Evolutionary conservation across 2,888 invertebrate genomes (phyloP).

Genomic region (Imbricaverruca yamaguchii): DNA sequence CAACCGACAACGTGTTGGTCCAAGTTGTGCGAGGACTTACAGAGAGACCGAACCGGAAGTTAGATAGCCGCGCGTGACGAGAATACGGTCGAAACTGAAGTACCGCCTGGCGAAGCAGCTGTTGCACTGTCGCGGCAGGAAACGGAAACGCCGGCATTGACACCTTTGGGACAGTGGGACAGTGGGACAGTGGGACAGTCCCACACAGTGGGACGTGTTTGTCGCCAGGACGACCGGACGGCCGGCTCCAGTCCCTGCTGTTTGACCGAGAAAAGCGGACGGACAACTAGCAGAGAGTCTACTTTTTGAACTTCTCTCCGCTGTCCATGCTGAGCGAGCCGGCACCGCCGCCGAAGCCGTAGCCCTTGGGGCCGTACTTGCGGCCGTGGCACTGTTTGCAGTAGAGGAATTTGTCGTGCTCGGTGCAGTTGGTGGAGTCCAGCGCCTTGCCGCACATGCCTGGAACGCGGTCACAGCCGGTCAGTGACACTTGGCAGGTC

Average conservation of each 20-base stretch:
- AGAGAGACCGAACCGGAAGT: not conserved
- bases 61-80: too few species aligned
- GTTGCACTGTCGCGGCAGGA: not conserved
- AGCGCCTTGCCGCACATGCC: slow-evolving; percentile 94
- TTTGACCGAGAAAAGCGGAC: too few species aligned
- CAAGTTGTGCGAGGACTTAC: too few species aligned
- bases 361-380: slow-evolving; percentile 92
- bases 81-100: too few species aligned
- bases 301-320: slow-evolving; percentile 64
- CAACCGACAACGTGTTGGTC: not conserved
- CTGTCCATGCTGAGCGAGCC: slow-evolving; percentile 94
- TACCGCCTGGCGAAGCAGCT: too few species aligned
- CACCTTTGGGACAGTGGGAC: slow-evolving; percentile 50
- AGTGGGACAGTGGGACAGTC: too few species aligned
- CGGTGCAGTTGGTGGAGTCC: slow-evolving; percentile 96
- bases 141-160: not conserved
- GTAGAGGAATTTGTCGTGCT: slow-evolving; percentile 92
- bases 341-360: slow-evolving; percentile 97
- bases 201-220: slow-evolving; percentile 72
- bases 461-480: slow-evolving; percentile 40
- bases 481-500: too few species aligned
- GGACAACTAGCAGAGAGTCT: too few species aligned
- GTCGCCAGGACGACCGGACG: slow-evolving; percentile 49
- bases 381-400: slow-evolving; percentile 97
- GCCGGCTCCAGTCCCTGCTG: not conserved